Conservation (phyloP, 1,140 invertebrate genomes). For the Ladona fulva region DNA sequence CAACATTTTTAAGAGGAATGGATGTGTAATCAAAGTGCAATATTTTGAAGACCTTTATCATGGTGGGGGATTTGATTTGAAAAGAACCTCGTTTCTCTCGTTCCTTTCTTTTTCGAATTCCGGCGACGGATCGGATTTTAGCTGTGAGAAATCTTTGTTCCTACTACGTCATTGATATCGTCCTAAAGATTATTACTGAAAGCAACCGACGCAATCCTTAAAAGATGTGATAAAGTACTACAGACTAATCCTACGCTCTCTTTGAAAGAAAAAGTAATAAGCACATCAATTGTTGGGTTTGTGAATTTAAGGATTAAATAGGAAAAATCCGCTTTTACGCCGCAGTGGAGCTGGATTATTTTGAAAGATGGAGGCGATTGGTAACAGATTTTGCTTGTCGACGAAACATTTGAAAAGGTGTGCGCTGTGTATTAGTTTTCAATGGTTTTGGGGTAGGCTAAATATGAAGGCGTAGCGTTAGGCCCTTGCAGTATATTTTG, state of each 20-base stretch:
- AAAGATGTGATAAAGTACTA: background rate
- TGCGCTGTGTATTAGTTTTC: background rate
- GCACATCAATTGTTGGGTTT: too few species aligned
- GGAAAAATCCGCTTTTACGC: too few species aligned
- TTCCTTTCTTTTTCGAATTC: background rate
- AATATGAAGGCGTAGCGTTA: background rate
- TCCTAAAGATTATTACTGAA: background rate
- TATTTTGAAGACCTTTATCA: background rate
- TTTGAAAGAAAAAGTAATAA: background rate
- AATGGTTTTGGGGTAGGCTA: background rate
- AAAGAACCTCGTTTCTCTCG: background rate
- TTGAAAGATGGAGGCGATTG: too few species aligned
- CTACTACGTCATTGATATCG: slow-evolving; percentile 5
- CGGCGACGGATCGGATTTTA: background rate
- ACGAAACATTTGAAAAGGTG: too few species aligned
- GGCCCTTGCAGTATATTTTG: slow-evolving; percentile 3
- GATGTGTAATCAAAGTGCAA: background rate
- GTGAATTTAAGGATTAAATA: too few species aligned
- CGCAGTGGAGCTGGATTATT: too few species aligned
- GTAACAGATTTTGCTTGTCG: too few species aligned
- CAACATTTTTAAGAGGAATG: background rate
- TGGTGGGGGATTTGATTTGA: background rate
- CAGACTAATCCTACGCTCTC: background rate
- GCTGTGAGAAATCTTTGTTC: slow-evolving; percentile 9
- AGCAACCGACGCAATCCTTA: slow-evolving; percentile 1